Percentiles rank a stretch among this genome's conserved stretches.
Evolutionary conservation across 1,140 invertebrate genomes (phyloP).

Genomic region (Microplitis demolitor): DNA sequence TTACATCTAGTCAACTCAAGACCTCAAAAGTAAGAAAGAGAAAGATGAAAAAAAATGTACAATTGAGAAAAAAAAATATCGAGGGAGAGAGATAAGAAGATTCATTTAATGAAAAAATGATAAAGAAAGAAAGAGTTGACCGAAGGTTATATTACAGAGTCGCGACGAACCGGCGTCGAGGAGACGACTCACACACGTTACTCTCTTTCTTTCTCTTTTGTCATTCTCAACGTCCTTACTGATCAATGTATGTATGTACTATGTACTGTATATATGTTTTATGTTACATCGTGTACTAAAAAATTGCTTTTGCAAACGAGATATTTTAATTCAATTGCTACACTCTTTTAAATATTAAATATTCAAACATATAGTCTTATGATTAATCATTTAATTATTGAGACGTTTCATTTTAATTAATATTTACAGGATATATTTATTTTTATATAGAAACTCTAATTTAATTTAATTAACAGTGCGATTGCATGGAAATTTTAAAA

Average conservation of each 20-base stretch:
- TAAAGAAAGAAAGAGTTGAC: background rate
- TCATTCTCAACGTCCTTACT: constrained; percentile 11
- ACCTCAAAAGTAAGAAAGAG: too few relatives aligned
- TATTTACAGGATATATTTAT: background rate
- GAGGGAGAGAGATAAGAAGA: background rate
- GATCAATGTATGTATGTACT: background rate
- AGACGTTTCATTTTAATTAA: background rate
- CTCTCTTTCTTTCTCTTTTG: background rate
- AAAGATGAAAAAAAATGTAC: background rate
- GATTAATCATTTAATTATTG: background rate
- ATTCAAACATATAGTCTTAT: background rate
- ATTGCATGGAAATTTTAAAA: too few relatives aligned
- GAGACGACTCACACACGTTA: background rate
- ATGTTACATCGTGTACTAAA: background rate
- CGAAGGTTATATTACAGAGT: constrained; percentile 7
- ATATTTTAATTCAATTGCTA: too few relatives aligned
- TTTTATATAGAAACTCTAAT: background rate
- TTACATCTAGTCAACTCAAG: background rate
- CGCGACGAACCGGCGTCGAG: background rate
- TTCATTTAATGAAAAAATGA: background rate
- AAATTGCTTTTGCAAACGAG: too few relatives aligned
- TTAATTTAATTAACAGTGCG: too few relatives aligned
- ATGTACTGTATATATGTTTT: background rate
- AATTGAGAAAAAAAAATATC: background rate
- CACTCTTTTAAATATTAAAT: too few relatives aligned